Evolutionary conservation across 2,797 vertebrate genomes (phyloP).

Genomic region (Alcedo atthis): DNA sequence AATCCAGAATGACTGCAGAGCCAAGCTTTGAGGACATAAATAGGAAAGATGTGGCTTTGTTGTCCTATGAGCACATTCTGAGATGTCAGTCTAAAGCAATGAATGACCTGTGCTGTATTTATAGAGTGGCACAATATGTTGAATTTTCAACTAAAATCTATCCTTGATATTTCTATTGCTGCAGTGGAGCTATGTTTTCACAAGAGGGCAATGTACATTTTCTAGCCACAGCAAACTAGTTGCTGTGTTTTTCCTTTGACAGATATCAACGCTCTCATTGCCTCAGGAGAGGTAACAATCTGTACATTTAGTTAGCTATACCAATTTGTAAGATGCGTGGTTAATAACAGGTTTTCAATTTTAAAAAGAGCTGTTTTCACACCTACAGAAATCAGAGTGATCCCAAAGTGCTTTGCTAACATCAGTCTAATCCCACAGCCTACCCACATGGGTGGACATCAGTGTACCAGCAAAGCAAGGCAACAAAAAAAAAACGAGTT

Average conservation of each 20-base stretch:
- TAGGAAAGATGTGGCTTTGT: neutral
- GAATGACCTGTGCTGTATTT: neutral
- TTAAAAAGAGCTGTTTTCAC: slow-evolving; percentile 9
- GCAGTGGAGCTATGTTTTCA: neutral
- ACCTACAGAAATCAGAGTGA: slow-evolving; percentile 22
- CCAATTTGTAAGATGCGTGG: neutral
- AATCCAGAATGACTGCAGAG: neutral
- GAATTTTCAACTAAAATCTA: slow-evolving; percentile 7
- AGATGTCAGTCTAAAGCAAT: neutral
- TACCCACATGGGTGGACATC: neutral
- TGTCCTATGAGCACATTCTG: neutral
- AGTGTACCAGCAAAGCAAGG: neutral
- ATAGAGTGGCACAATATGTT: neutral
- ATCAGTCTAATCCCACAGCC: neutral
- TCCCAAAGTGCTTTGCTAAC: slow-evolving; percentile 4
- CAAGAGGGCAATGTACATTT: slow-evolving; percentile 2
- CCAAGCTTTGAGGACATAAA: neutral
- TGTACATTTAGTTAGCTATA: neutral
- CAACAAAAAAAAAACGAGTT: neutral
- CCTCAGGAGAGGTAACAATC: neutral
- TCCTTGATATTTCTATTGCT: neutral
- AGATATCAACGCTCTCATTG: neutral
- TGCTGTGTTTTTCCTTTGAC: neutral
- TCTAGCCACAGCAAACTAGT: neutral
- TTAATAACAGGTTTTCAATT: slow-evolving; percentile 41